Conservation (phyloP, 2,888 invertebrate species). For the Bombylius major region DNA sequence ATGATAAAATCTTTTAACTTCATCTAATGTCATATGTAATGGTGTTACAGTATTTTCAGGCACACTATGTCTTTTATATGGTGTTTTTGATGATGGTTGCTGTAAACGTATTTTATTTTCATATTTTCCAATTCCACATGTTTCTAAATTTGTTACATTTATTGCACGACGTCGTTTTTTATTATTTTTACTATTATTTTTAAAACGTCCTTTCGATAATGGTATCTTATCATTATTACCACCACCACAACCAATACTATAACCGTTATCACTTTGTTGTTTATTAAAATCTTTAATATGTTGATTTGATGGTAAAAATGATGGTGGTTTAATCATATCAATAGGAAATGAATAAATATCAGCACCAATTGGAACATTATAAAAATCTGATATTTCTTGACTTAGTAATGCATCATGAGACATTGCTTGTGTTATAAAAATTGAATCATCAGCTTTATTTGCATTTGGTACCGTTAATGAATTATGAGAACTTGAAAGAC, state of each 20-base stretch:
- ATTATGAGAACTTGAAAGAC: conserved; percentile 74
- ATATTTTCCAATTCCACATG: conserved; percentile 14
- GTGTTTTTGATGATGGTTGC: conserved; percentile 13
- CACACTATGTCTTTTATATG: conserved; percentile 54
- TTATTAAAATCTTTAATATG: conserved; percentile 4
- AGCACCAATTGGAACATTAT: conserved; percentile 79
- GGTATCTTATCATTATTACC: not conserved
- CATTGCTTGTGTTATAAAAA: conserved; percentile 78
- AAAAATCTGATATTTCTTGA: conserved; percentile 71
- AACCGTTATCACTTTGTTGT: not conserved
- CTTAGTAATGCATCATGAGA: conserved; percentile 70
- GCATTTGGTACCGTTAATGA: conserved; percentile 57
- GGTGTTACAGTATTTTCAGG: conserved; percentile 57
- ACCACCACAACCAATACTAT: conserved; percentile 11
- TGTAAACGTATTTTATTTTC: conserved; percentile 4
- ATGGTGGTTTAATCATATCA: conserved; percentile 56
- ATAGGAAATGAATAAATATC: conserved; percentile 79
- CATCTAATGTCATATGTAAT: conserved; percentile 72
- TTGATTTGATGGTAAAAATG: conserved; percentile 23
- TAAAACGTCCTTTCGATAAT: conserved; percentile 18
- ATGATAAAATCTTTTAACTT: conserved; percentile 71
- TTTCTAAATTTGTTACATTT: conserved; percentile 32
- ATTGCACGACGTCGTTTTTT: conserved; percentile 30
- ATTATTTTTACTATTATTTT: conserved; percentile 22
- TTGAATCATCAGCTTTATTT: conserved; percentile 70